Percentiles rank a stretch among this genome's conserved stretches.
Evolutionary conservation across 2,888 invertebrate genomes (phyloP).

Genomic region (Litoditis marina): DNA sequence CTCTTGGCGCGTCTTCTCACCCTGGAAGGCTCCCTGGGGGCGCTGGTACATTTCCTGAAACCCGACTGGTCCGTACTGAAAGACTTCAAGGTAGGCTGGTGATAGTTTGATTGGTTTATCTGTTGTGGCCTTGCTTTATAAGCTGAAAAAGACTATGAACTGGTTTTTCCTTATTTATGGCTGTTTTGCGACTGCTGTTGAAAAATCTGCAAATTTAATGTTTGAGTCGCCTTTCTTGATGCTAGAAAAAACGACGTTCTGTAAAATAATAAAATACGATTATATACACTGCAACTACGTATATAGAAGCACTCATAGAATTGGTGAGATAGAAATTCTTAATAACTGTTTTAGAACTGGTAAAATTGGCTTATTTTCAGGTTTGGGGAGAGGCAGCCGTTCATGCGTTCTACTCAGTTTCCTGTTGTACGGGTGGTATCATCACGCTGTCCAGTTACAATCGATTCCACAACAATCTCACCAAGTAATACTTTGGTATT

Average conservation of each 20-base stretch:
- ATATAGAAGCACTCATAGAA: no score
- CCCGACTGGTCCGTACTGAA: conserved; percentile 65
- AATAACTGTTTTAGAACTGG: no score
- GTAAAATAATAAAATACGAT: no score
- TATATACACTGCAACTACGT: no score
- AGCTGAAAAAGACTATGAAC: neutral
- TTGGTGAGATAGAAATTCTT: neutral
- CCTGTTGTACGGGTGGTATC: conserved; percentile 82
- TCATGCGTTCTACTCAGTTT: conserved; percentile 82
- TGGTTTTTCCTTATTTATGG: neutral
- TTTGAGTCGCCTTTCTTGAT: no score
- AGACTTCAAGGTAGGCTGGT: conserved; percentile 71
- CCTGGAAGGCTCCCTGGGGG: conserved; percentile 76
- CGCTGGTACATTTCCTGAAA: conserved; percentile 76
- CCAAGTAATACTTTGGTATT: no score
- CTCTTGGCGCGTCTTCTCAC: conserved; percentile 77
- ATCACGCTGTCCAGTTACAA: conserved; percentile 82
- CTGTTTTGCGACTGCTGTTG: neutral
- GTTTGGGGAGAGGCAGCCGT: conserved; percentile 81
- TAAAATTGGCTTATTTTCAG: no score
- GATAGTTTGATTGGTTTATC: no score
- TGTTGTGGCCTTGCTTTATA: no score
- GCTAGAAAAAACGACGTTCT: no score
- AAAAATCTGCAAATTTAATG: no score
- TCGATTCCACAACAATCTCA: conserved; percentile 79